Evolutionary conservation across 2,888 invertebrate species (phyloP).

Genomic region (Heliconius aoede): DNA sequence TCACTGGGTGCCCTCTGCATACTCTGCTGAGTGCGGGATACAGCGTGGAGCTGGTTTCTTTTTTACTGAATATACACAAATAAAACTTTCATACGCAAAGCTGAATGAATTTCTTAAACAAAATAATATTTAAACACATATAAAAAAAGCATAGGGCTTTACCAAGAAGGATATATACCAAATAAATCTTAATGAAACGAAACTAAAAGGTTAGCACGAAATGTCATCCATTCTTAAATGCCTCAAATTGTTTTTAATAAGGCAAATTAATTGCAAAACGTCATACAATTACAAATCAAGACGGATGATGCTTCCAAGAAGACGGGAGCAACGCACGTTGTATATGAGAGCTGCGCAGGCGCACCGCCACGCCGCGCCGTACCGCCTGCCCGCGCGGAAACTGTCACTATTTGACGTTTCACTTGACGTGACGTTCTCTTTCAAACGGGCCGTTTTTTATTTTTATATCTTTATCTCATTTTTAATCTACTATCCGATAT

Average conservation of each 20-base stretch:
- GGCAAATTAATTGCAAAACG: slow-evolving; percentile 59
- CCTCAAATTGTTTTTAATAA: slow-evolving; percentile 48
- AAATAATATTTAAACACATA: background rate
- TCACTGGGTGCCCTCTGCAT: no score
- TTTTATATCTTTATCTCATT: slow-evolving; percentile 75
- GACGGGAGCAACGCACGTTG: slow-evolving; percentile 68
- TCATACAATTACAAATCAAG: slow-evolving; percentile 54
- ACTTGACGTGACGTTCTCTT: slow-evolving; percentile 80
- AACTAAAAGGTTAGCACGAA: slow-evolving; percentile 26
- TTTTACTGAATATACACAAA: no score
- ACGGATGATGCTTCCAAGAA: slow-evolving; percentile 73
- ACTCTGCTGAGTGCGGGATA: no score
- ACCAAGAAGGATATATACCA: background rate
- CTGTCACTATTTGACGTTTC: slow-evolving; percentile 82
- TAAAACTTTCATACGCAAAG: no score
- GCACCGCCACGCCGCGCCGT: slow-evolving; percentile 44
- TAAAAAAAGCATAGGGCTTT: background rate
- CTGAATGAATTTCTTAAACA: background rate
- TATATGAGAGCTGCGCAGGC: slow-evolving; percentile 9
- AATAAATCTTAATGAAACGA: slow-evolving; percentile 10
- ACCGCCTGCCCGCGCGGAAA: slow-evolving; percentile 78
- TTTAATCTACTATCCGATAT: slow-evolving; percentile 67
- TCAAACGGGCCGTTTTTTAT: slow-evolving; percentile 79
- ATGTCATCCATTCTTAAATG: slow-evolving; percentile 32
- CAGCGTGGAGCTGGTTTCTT: no score